These are phyloP conservation scores for Hemichromis elongatus DNA, from an alignment of 2,113 vertebrate species.

Conservation along the genomic window DNA sequence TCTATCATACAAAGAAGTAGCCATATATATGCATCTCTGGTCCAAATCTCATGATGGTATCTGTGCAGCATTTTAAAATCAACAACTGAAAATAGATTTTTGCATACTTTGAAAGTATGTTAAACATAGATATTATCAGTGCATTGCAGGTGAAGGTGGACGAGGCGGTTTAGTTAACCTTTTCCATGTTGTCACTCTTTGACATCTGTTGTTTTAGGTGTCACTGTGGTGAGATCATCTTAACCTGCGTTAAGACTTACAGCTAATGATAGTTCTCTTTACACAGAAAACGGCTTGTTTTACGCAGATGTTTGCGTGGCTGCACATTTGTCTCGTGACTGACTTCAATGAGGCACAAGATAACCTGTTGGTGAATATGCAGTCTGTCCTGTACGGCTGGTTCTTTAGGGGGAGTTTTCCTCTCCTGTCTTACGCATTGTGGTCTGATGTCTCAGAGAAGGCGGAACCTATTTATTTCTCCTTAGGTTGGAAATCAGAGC, in stretches of 20 bases:
- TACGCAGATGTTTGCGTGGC: background rate
- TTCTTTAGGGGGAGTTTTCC: slow-evolving; percentile 18
- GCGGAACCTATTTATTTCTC: background rate
- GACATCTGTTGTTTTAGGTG: background rate
- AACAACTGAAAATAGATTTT: background rate
- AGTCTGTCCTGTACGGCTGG: slow-evolving; percentile 52
- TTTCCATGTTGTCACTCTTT: background rate
- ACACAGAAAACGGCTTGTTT: background rate
- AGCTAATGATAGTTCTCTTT: background rate
- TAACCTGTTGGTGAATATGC: background rate
- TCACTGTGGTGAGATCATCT: background rate
- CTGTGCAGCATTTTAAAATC: background rate
- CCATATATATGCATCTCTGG: background rate
- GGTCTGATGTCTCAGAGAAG: background rate
- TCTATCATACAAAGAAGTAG: background rate
- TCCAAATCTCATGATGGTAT: background rate
- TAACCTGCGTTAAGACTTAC: background rate
- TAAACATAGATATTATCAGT: background rate
- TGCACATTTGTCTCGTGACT: background rate
- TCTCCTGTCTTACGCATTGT: background rate
- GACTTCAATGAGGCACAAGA: background rate
- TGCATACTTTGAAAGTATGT: background rate
- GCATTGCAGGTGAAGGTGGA: background rate
- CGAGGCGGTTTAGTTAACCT: background rate
- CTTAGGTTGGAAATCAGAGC: background rate